A percentile compares a stretch with the other conserved stretches of the same genome.
Evolutionary conservation across 2,797 vertebrate genomes (phyloP).

Genomic region (Arnoldichthys spilopterus): DNA sequence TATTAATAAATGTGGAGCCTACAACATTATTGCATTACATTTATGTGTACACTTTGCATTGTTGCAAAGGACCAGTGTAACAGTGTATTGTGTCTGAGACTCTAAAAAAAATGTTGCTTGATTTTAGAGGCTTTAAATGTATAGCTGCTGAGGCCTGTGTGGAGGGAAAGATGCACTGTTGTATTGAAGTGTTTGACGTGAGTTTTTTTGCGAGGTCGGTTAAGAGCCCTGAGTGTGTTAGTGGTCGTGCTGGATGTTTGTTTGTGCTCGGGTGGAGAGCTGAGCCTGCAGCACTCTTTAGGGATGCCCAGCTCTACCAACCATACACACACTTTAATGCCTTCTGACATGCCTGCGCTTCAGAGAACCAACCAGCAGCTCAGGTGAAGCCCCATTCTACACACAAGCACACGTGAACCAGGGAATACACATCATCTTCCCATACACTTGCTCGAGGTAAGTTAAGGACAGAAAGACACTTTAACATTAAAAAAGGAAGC

Average conservation of each 20-base stretch:
- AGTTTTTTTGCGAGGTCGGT: background rate
- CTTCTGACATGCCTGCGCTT: slow-evolving; percentile 48
- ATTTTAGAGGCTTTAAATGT: background rate
- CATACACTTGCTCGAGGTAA: background rate
- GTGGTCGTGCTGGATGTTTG: slow-evolving; percentile 25
- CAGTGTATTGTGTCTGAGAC: background rate
- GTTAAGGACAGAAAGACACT: background rate
- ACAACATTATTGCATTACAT: too few relatives aligned
- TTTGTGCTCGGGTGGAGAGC: slow-evolving; percentile 43
- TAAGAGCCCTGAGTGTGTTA: slow-evolving; percentile 14
- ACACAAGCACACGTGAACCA: slow-evolving; percentile 9
- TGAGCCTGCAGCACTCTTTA: slow-evolving; percentile 47
- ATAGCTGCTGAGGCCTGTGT: background rate
- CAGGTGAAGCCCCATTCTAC: slow-evolving; percentile 44
- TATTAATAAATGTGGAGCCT: background rate
- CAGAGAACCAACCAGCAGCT: slow-evolving; percentile 39
- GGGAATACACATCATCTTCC: background rate
- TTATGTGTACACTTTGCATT: background rate
- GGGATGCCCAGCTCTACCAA: slow-evolving; percentile 48
- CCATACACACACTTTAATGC: slow-evolving; percentile 51
- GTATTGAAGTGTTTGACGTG: slow-evolving; percentile 1
- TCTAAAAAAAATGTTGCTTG: background rate
- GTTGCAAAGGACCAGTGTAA: background rate
- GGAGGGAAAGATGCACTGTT: background rate
- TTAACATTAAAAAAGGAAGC: background rate